Percentiles rank a stretch among this genome's conserved stretches.
These are phyloP conservation scores for Zingel zingel DNA, from an alignment of 2,113 vertebrate species.

Conservation along the genomic window DNA sequence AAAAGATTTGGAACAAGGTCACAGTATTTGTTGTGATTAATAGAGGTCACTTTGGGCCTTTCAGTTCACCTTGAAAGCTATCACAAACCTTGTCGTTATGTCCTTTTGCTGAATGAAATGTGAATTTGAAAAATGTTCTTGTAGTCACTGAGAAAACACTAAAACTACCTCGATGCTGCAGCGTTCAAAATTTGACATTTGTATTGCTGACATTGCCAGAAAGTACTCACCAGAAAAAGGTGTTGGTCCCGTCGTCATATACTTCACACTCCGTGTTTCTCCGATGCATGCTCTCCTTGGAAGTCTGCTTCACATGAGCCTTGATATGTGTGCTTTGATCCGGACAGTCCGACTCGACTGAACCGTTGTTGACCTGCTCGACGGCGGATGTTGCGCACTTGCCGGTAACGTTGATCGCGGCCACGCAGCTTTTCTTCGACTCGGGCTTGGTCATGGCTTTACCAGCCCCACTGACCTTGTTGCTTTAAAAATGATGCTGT, in stretches of 20 bases:
- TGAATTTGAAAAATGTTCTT: background rate
- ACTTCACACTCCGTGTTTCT: constrained; percentile 92
- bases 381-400: constrained; percentile 56
- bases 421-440: constrained; percentile 67
- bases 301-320: constrained; percentile 74
- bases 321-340: constrained; percentile 41
- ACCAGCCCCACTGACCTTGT: background rate
- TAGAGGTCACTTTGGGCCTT: constrained; percentile 38
- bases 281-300: constrained; percentile 75
- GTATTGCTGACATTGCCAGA: background rate
- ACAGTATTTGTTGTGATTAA: background rate
- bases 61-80: constrained; percentile 70
- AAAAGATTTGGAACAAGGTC: constrained; percentile 5
- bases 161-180: background rate
- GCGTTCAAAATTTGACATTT: background rate
- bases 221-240: constrained; percentile 95
- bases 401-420: constrained; percentile 25
- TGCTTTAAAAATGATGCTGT: constrained; percentile 13
- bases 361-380: constrained; percentile 72
- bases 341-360: constrained; percentile 51
- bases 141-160: no score
- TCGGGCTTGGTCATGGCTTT: constrained; percentile 81
- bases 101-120: background rate
- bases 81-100: background rate
- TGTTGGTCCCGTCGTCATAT: constrained; percentile 97